These are phyloP conservation scores for Caerostris extrusa DNA, from an alignment of 1,140 invertebrate genomes.

Conservation along the genomic window DNA sequence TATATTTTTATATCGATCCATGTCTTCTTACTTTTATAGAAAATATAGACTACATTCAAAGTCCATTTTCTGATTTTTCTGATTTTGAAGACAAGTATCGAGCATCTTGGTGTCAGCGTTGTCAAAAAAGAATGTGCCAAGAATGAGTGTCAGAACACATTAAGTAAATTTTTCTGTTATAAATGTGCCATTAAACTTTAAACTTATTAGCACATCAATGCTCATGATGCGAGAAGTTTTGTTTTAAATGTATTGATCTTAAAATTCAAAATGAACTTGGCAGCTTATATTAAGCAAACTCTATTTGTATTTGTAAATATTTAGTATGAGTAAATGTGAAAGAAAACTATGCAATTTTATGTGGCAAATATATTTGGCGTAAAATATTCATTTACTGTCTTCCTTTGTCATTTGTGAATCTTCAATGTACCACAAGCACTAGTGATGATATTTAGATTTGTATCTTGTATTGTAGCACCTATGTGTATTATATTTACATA, in stretches of 20 bases:
- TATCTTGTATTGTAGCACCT: background rate
- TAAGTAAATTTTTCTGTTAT: background rate
- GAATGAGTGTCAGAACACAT: background rate
- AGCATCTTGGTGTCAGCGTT: background rate
- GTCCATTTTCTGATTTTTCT: conserved; percentile 7
- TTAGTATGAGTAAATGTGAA: background rate
- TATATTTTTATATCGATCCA: background rate
- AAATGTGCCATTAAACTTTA: background rate
- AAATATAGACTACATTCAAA: conserved; percentile 53
- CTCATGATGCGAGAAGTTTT: background rate
- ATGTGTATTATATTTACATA: background rate
- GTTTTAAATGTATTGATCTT: background rate
- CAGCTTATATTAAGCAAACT: conserved; percentile 26
- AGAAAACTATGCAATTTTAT: background rate
- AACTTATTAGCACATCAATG: conserved; percentile 1
- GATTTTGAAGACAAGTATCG: background rate
- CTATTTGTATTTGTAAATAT: background rate
- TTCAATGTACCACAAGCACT: background rate
- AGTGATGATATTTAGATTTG: background rate
- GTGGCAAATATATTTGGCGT: background rate
- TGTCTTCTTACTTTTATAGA: conserved; percentile 19
- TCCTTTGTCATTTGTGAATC: background rate
- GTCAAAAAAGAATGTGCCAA: background rate
- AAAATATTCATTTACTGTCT: background rate
- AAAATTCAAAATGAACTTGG: background rate